Percentiles rank a stretch among this genome's conserved stretches.
Evolutionary conservation across 2,888 invertebrate genomes (phyloP).

Genomic region (Neoaliturus tenellus): DNA sequence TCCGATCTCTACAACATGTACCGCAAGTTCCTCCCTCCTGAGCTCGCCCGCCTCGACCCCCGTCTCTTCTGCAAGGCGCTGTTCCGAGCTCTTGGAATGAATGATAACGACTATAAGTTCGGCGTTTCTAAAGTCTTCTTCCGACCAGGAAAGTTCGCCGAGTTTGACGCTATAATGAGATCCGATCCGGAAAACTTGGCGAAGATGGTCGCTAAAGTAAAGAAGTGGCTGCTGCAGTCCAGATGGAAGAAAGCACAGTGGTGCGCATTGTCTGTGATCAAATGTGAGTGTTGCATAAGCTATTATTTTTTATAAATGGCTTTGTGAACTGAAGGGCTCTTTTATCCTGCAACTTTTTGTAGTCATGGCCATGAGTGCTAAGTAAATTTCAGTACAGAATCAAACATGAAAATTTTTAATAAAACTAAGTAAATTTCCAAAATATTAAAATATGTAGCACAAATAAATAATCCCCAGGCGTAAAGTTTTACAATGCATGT

Average conservation of each 20-base stretch:
- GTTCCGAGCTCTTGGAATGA: conserved; percentile 94
- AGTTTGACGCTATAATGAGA: conserved; percentile 97
- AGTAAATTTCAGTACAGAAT: too few relatives aligned
- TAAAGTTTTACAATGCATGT: too few relatives aligned
- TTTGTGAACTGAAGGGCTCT: too few relatives aligned
- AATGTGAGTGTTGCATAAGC: conserved; percentile 80
- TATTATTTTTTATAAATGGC: too few relatives aligned
- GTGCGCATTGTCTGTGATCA: conserved; percentile 94
- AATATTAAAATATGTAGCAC: too few relatives aligned
- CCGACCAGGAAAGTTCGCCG: conserved; percentile 98
- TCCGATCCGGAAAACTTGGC: conserved; percentile 96
- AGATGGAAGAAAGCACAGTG: conserved; percentile 96
- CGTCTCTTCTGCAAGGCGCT: conserved; percentile 97
- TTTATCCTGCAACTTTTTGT: too few relatives aligned
- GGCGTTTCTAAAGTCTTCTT: conserved; percentile 98
- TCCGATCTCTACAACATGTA: conserved; percentile 94
- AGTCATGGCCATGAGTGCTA: too few relatives aligned
- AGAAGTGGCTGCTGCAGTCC: conserved; percentile 94
- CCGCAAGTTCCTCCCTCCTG: conserved; percentile 87
- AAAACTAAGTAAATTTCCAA: too few relatives aligned
- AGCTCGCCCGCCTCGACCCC: conserved; percentile 87
- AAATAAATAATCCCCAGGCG: too few relatives aligned
- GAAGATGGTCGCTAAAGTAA: conserved; percentile 89
- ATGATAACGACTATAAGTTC: conserved; percentile 92
- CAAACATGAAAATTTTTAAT: too few relatives aligned